Conservation (phyloP, 2,888 invertebrate species). For the Atrina japonica region DNA sequence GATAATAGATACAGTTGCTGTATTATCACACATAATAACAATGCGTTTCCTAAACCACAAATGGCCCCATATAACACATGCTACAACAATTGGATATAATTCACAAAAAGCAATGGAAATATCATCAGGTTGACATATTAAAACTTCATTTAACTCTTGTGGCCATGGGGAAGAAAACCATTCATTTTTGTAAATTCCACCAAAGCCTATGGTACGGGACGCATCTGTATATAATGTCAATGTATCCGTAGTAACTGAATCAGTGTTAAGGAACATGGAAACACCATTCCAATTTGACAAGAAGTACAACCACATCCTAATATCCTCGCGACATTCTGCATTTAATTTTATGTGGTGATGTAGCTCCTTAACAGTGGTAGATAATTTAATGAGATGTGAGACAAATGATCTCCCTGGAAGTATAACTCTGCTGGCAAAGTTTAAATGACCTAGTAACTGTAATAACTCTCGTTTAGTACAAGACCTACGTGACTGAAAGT, state of each 20-base stretch:
- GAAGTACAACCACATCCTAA: slow-evolving; percentile 17
- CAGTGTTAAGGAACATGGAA: slow-evolving; percentile 17
- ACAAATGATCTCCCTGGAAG: slow-evolving; percentile 36
- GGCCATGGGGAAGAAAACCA: slow-evolving; percentile 38
- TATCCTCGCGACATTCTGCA: slow-evolving; percentile 30
- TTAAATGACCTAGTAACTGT: slow-evolving; percentile 39
- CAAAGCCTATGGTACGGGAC: slow-evolving; percentile 25
- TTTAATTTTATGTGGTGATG: slow-evolving; percentile 37
- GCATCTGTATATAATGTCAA: slow-evolving; percentile 31
- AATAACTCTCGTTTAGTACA: slow-evolving; percentile 31
- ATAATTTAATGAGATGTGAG: slow-evolving; percentile 29
- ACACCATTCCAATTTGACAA: slow-evolving; percentile 28
- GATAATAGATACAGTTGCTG: slow-evolving; percentile 22
- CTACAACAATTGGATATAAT: slow-evolving; percentile 32
- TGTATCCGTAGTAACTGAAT: neutral
- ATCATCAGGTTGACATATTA: neutral
- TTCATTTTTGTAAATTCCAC: slow-evolving; percentile 16
- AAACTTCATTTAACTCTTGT: neutral
- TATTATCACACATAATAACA: slow-evolving; percentile 32
- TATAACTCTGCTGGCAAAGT: slow-evolving; percentile 38
- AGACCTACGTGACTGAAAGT: neutral
- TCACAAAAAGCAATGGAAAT: slow-evolving; percentile 33
- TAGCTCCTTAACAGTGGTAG: slow-evolving; percentile 33
- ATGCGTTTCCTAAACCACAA: slow-evolving; percentile 11
- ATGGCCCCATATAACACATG: slow-evolving; percentile 31